These are phyloP conservation scores for Zoanthus sansibaricus DNA, from an alignment of 92 coral and sea anemone genomes.

Conservation along the genomic window DNA sequence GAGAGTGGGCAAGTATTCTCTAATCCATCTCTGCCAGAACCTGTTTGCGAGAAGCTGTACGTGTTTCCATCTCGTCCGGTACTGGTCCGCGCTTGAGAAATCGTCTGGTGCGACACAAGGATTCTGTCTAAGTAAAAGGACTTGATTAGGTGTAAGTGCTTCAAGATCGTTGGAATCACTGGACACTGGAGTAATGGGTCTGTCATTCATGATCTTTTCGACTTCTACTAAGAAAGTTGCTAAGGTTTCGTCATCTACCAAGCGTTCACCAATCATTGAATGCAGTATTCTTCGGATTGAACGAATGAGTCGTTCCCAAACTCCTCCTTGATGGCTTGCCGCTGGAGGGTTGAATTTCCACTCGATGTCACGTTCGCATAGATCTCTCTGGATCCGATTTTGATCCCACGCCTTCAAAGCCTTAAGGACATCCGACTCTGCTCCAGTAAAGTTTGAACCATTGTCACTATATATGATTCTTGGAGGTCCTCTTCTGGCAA, in stretches of 20 bases:
- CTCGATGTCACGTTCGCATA: too few species aligned
- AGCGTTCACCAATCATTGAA: too few species aligned
- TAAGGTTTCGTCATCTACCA: too few species aligned
- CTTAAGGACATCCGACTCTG: constrained; percentile 49
- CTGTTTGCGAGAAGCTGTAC: constrained; percentile 27
- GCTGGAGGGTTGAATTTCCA: too few species aligned
- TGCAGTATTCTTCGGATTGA: too few species aligned
- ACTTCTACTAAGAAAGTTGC: too few species aligned
- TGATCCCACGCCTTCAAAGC: too few species aligned
- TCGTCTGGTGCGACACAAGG: constrained; percentile 51
- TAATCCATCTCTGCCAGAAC: constrained; percentile 58
- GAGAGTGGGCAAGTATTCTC: constrained; percentile 58
- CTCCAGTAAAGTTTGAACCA: constrained; percentile 66
- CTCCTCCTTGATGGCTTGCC: too few species aligned
- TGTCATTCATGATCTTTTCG: constrained; percentile 52
- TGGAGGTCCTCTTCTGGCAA: constrained; percentile 64
- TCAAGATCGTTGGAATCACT: constrained; percentile 66
- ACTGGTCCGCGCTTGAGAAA: constrained; percentile 26
- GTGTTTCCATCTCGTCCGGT: neutral
- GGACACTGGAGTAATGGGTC: constrained; percentile 71
- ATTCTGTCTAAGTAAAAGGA: constrained; percentile 54
- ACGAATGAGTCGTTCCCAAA: too few species aligned
- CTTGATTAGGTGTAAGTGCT: constrained; percentile 72
- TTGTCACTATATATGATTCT: constrained; percentile 70
- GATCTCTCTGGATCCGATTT: too few species aligned